Evolutionary conservation across 1,140 invertebrate species (phyloP).

Genomic region (Venturia canescens): DNA sequence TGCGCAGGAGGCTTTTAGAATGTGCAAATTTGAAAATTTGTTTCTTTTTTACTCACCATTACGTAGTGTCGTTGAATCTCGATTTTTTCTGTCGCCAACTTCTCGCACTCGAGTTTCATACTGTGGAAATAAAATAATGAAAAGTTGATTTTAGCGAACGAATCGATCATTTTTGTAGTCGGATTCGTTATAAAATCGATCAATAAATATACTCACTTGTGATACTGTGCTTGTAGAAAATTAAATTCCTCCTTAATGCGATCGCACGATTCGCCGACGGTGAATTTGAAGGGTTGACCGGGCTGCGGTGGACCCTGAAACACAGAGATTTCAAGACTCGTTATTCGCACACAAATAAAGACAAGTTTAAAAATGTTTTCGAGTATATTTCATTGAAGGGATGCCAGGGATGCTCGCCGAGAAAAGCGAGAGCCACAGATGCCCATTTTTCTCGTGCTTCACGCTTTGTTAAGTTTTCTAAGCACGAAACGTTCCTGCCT

Average conservation of each 20-base stretch:
- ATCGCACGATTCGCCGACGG: constrained; percentile 93
- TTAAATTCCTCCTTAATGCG: constrained; percentile 94
- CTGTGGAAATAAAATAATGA: constrained; percentile 76
- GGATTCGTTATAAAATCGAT: no score
- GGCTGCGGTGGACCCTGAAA: constrained; percentile 90
- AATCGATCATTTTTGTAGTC: no score
- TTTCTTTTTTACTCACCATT: constrained; percentile 87
- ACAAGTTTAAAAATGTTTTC: no score
- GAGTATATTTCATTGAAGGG: background rate
- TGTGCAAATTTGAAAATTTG: constrained; percentile 6
- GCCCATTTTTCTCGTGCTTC: background rate
- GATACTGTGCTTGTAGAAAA: constrained; percentile 91
- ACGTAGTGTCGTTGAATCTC: constrained; percentile 99
- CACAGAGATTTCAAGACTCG: constrained; percentile 52
- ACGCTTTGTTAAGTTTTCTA: background rate
- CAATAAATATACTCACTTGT: constrained; percentile 83
- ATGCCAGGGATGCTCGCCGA: background rate
- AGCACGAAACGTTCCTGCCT: background rate
- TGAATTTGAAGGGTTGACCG: constrained; percentile 94
- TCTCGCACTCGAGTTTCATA: constrained; percentile 95
- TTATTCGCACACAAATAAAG: no score
- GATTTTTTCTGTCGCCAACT: constrained; percentile 97
- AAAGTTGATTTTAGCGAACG: no score
- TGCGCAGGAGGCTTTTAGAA: background rate
- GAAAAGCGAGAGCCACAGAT: background rate